A percentile compares a stretch with the other conserved stretches of the same genome.
Evolutionary conservation across 2,797 vertebrate genomes (phyloP).

Genomic region (Gambelia wislizenii): DNA sequence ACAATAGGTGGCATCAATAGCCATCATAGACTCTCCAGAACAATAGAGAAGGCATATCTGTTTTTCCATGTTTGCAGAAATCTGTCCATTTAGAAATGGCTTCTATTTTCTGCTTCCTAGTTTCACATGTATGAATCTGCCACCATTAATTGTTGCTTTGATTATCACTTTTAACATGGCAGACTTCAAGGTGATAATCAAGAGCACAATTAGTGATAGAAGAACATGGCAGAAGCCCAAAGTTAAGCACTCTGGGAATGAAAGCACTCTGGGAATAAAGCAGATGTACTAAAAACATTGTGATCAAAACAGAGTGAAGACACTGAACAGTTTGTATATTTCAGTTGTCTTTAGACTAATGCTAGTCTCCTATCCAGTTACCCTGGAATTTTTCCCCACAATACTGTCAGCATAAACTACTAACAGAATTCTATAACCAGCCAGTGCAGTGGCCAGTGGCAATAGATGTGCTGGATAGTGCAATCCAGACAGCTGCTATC

Average conservation of each 20-base stretch:
- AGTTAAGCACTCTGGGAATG: neutral
- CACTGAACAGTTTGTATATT: neutral
- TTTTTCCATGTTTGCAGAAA: conserved; percentile 1
- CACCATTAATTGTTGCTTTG: conserved; percentile 23
- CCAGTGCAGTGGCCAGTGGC: neutral
- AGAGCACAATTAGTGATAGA: conserved; percentile 21
- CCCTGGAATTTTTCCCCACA: neutral
- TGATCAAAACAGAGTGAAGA: neutral
- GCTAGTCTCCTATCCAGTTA: neutral
- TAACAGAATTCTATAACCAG: neutral
- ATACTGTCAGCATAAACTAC: neutral
- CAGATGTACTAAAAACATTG: neutral
- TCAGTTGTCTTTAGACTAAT: neutral
- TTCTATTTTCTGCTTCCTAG: conserved; percentile 8
- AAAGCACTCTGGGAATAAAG: neutral
- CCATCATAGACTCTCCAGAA: neutral
- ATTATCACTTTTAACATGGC: conserved; percentile 32
- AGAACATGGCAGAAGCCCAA: neutral
- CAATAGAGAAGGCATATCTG: neutral
- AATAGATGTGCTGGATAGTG: neutral
- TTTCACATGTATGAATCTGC: conserved; percentile 14
- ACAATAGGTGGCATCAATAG: neutral
- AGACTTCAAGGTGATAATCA: conserved; percentile 39
- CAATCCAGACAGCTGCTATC: neutral
- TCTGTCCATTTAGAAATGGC: conserved; percentile 15